Evolutionary conservation across 2,888 invertebrate genomes (phyloP).

Genomic region (Camponotus fellah): DNA sequence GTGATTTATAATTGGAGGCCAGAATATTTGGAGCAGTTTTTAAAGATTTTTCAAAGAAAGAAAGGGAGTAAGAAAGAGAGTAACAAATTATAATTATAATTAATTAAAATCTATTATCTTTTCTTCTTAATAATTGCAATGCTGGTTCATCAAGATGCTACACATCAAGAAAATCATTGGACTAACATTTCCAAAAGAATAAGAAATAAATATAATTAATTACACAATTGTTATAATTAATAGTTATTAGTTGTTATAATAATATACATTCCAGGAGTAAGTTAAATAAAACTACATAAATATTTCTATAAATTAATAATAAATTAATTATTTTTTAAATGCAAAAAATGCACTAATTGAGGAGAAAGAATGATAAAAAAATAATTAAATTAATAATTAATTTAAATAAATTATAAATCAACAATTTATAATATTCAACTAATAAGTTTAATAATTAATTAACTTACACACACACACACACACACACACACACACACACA

Average conservation of each 20-base stretch:
- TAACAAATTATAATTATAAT: background rate
- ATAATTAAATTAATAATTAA: background rate
- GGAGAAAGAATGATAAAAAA: background rate
- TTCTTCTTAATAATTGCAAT: background rate
- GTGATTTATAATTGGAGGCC: background rate
- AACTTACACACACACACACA: too few relatives aligned
- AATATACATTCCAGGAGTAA: background rate
- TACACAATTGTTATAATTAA: too few relatives aligned
- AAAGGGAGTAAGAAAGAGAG: background rate
- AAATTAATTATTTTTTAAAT: too few relatives aligned
- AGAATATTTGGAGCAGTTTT: background rate
- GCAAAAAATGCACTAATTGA: background rate
- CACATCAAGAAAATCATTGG: background rate
- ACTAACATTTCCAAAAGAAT: too few relatives aligned
- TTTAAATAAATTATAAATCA: constrained; percentile 2
- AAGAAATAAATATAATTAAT: too few relatives aligned
- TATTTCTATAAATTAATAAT: background rate
- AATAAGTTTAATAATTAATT: background rate
- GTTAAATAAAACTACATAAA: background rate
- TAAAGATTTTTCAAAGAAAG: background rate
- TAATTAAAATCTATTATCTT: background rate
- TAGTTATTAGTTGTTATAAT: too few relatives aligned
- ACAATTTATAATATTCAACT: background rate
- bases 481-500: too few relatives aligned
- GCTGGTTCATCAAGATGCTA: background rate